Evolutionary conservation across 2,797 vertebrate genomes (phyloP), one percentile per base, ranked within the genome.

Genomic region (Columba guinea): DNA sequence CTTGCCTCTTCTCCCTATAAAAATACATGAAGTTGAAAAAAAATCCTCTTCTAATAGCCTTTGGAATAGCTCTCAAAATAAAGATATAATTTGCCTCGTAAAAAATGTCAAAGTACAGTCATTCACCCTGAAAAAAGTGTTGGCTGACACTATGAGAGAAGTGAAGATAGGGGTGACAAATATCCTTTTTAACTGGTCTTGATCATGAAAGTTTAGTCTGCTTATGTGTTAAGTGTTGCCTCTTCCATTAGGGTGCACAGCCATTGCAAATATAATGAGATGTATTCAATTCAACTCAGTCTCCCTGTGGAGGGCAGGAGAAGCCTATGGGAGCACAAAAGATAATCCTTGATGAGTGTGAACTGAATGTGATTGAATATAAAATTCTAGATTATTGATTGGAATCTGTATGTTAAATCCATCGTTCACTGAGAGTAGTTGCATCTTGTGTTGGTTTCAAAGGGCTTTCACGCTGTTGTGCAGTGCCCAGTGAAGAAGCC

Each of bases 381-480:
- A 93, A 97, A 97, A 96, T 94, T 94, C 94, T 94, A 86, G 97
- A 94, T 97, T 97, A 97, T 97, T 97, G 97, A 98, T 96, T 96
- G 93, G 96, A 96, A 93, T 70, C 67, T 91, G 83, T 86, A 89
- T 74, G 93, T 64, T 92, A 75, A 94, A 95, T 44, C 90, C 88
- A 95, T 96, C 79, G 67, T 94, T 96, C 96, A 94, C 87, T 74
- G 93, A 86, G 88, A 87, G 76, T 87, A 78, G 77, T 75, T 96
- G 55, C 19, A 7, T 84, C 95, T 93, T 96, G 94, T 96, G 91
- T 85, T 95, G 91, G 63, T 93, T 23, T 95, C 93, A 95, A 84
- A 89, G 91, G 82, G 64, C 88, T 97, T 96, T 96, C 90, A 97
- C 88, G 44, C 65, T 82, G 71, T 44, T 81, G 49, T 73, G 76